Evolutionary conservation across 2,797 vertebrate species (phyloP).

Genomic region (Tauraco hartlaubi): DNA sequence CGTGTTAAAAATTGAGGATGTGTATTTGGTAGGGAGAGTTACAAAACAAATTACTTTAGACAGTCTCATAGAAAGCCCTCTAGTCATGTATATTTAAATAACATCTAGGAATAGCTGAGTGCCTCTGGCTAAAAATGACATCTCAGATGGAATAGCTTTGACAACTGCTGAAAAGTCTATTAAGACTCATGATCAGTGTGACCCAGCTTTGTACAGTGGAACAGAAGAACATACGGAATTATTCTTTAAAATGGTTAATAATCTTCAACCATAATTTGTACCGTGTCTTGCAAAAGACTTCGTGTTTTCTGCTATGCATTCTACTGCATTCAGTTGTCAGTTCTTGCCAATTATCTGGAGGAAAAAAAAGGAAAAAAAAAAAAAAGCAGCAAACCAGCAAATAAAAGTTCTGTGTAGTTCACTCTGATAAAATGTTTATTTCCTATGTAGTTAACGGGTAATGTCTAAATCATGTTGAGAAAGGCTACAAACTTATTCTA

Average conservation of each 20-base stretch:
- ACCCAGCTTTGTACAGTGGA: background rate
- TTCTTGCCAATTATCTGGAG: background rate
- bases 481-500: background rate
- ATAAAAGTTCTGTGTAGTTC: background rate
- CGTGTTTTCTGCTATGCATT: background rate
- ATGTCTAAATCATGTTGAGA: background rate
- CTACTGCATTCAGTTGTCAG: background rate
- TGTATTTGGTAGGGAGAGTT: background rate
- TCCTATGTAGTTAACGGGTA: background rate
- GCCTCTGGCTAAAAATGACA: conserved; percentile 2
- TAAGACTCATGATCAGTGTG: background rate
- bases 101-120: conserved; percentile 18
- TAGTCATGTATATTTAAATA: conserved; percentile 29
- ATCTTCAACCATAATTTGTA: background rate
- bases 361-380: too few species aligned
- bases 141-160: conserved; percentile 25
- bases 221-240: background rate
- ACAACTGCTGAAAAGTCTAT: conserved; percentile 34
- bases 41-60: conserved; percentile 26
- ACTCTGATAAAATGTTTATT: background rate
- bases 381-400: background rate
- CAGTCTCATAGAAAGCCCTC: conserved; percentile 30
- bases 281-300: background rate
- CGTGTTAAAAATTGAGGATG: background rate
- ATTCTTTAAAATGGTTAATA: background rate